Percentiles rank a stretch among this genome's conserved stretches.
Evolutionary conservation across 92 coral and sea anemone genomes (phyloP).

Genomic region (Zoanthus sansibaricus): DNA sequence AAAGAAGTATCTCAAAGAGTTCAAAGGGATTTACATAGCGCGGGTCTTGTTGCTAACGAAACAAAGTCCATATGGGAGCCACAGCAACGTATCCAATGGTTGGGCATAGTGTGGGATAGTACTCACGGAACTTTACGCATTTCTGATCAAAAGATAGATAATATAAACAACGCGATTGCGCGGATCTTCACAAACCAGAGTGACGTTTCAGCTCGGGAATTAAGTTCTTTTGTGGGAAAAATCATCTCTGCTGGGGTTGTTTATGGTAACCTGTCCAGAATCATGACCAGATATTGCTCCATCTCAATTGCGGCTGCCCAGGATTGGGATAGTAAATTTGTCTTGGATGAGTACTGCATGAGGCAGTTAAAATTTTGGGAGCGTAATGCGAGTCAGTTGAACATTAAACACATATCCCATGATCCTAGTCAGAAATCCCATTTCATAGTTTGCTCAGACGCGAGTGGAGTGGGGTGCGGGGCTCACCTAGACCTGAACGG

Average conservation of each 20-base stretch:
- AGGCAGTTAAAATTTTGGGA: no score
- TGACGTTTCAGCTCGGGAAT: conserved; percentile 56
- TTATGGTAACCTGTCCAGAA: conserved; percentile 39
- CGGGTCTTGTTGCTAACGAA: not conserved
- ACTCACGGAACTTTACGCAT: not conserved
- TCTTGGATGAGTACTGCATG: no score
- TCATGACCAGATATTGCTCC: conserved; percentile 24
- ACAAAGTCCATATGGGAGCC: not conserved
- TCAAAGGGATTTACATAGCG: not conserved
- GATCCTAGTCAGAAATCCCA: no score
- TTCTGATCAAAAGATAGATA: not conserved
- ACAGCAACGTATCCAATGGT: not conserved
- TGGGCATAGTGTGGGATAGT: not conserved
- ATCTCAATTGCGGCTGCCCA: not conserved
- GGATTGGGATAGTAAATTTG: no score
- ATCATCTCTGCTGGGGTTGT: conserved; percentile 56
- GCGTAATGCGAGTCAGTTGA: no score
- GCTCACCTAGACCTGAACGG: no score
- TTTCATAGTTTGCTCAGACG: no score
- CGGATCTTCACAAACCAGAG: not conserved
- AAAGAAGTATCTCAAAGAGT: not conserved
- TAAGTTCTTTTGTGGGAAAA: conserved; percentile 59
- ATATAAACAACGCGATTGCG: not conserved
- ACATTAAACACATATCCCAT: no score
- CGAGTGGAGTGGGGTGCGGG: no score